Base-by-base conservation (phyloP, 2,797 vertebrate genomes). In the Chromobotia macracanthus region DNA sequence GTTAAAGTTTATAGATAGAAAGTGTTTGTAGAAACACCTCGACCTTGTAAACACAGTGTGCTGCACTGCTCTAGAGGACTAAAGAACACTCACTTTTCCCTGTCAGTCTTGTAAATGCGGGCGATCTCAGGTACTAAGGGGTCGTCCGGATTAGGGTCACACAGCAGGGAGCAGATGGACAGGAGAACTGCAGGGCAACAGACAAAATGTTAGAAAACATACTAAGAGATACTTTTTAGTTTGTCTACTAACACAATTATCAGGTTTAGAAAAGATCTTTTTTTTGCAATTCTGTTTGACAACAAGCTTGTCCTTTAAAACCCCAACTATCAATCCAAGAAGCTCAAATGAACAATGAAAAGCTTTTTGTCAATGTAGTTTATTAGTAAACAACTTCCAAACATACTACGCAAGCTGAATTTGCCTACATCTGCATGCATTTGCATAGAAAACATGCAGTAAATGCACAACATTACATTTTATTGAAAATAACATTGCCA, bases 71-170 rank as follows among this genome's bases (percentile, higher is more conserved):
- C 53, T 23, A 23, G 66, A 19, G 18, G 31, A 46, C 5, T 28
- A 0, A 21, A 46, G 23, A 2, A 46, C 31, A 94, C 96, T 94
- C 88, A 98, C 97, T 98, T 98, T 95, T 98, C 96, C 96, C 97
- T 98, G 96, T 98, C 97, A 95, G 96, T 98, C 96, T 98, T 98
- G 96, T 98, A 98, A 95, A 98, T 98, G 94, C 97, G 96, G 93
- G 97, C 97, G 90, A 98, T 98, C 96, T 98, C 97, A 81, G 97
- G 97, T 96, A 98, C 97, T 96, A 98, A 95, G 89, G 97, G 97
- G 94, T 98, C 97, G 86, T 98, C 97, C 95, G 96, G 97, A 95
- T 98, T 98, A 89, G 97, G 97, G 94, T 98, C 97, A 87, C 97
- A 98, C 95, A 98, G 97, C 96, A 98, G 96, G 94, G 97, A 98